A percentile compares a stretch with the other conserved stretches of the same genome.
Conservation (phyloP, 2,797 vertebrate genomes). For the Anabacerthia variegaticeps region DNA sequence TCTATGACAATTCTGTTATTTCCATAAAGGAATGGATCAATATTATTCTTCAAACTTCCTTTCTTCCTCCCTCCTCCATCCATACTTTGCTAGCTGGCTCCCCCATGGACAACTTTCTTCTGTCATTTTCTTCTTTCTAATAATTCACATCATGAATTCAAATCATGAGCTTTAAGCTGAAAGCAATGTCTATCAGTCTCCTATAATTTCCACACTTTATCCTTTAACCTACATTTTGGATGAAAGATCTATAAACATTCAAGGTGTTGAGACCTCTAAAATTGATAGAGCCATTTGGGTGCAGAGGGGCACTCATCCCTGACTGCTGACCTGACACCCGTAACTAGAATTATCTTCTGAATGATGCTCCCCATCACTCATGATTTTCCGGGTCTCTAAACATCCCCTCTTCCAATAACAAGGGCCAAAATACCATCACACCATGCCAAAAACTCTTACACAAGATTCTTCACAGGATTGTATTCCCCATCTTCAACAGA, state of each 20-base stretch:
- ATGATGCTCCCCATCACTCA: not conserved
- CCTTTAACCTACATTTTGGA: not conserved
- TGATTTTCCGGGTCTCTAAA: not conserved
- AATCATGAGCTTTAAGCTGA: not conserved
- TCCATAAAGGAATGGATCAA: not conserved
- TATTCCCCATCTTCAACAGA: not conserved
- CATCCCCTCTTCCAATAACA: not conserved
- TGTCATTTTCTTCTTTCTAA: not conserved
- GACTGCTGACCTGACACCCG: not conserved
- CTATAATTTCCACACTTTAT: not conserved
- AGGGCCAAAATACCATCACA: not conserved
- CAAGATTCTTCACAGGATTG: not conserved
- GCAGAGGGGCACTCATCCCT: not conserved
- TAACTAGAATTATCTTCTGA: not conserved
- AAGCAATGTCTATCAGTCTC: not conserved
- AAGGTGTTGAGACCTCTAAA: not conserved
- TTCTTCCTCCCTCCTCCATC: not conserved
- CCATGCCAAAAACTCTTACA: not conserved
- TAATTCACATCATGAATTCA: not conserved
- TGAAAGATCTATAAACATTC: not conserved
- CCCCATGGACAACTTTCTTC: not conserved
- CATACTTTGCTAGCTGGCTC: not conserved
- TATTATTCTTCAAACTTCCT: not conserved
- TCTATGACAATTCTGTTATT: not conserved
- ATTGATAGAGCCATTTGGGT: not conserved